Base-by-base conservation (phyloP, 1,140 invertebrate genomes). In the Drosophila chauvacae region DNA sequence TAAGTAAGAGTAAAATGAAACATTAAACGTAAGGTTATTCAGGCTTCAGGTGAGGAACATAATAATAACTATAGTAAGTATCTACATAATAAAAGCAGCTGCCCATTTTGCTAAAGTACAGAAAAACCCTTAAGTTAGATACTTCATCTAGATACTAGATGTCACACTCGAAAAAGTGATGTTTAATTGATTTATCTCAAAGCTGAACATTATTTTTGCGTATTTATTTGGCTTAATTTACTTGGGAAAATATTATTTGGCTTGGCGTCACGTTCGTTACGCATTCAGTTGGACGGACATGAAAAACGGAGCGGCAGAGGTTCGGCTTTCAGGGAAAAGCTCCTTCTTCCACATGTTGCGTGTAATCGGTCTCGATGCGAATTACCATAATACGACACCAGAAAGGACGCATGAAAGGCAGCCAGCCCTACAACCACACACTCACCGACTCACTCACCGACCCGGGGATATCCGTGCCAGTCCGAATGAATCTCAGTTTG, bases 321-420 rank as follows among this genome's bases (percentile, higher is more conserved):
- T 35, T 57, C 44, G 18, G 10, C 28, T 66, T 66, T 68, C 28
- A 23, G 35, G 23, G 13, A 11, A 37, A 39, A 41, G 39, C 68
- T 71, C 70, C 71, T 70, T 80, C 71, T 66, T 78, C 63, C 85
- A 90, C 85, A 88, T 88, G 77, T 88, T 84, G 85, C 85, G 69
- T 79, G 74, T 81, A 87, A 91, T 91, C 82, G 83, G 58, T 81
- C 66, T 77, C 74, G 74, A 91, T 84, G 74, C 79, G 83, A 84
- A 91, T 91, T 91, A 88, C 88, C 88, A 91, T 91, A 91, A 91
- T 79, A 84, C 72, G 74, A 91, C 80, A 87, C 83, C 65, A 81
- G 66, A 72, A 72, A 75, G 64, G 65, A 56, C 56, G 58, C 45
- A 50, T 16, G 44, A 61, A 79, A 63, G 56, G 37, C 35, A 53